phyloP scores from a whole-genome alignment of 2,113 vertebrate genomes.

The Empidonax traillii region DNA sequence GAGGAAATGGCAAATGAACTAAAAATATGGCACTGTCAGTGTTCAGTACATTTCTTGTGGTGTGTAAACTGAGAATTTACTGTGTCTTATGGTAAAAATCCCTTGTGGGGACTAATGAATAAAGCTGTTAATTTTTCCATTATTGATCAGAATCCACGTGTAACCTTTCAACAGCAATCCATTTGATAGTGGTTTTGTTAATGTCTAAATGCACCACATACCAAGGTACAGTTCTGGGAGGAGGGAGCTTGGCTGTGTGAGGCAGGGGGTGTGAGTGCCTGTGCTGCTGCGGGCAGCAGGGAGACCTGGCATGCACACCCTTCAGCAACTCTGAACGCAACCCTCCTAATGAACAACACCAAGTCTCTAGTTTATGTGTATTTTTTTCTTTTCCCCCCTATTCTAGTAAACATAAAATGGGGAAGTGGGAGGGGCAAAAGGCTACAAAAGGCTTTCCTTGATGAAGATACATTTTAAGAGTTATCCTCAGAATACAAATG shows the following conservation, averaged over 20 bases:
- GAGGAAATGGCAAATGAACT: neutral
- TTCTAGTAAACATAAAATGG: neutral
- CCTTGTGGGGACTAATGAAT: neutral
- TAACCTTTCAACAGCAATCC: neutral
- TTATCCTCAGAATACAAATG: neutral
- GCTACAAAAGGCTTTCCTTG: neutral
- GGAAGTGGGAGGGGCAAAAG: too few species aligned
- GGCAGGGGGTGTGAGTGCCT: neutral
- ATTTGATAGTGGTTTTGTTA: neutral
- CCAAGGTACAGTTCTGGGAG: neutral
- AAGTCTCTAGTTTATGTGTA: neutral
- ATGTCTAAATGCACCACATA: neutral
- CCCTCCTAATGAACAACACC: neutral
- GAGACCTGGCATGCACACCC: neutral
- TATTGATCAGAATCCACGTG: neutral
- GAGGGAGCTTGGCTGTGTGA: too few species aligned
- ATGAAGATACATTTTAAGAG: neutral
- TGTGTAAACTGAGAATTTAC: neutral
- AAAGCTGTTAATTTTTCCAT: neutral
- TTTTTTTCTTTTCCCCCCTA: too few species aligned
- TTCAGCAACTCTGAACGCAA: fast-evolving
- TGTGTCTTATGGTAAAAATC: neutral
- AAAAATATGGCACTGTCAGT: neutral
- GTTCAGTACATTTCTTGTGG: neutral
- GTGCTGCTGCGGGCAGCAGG: neutral